Conservation (phyloP, 1,140 invertebrate genomes). For the Branchinecta lynchi region DNA sequence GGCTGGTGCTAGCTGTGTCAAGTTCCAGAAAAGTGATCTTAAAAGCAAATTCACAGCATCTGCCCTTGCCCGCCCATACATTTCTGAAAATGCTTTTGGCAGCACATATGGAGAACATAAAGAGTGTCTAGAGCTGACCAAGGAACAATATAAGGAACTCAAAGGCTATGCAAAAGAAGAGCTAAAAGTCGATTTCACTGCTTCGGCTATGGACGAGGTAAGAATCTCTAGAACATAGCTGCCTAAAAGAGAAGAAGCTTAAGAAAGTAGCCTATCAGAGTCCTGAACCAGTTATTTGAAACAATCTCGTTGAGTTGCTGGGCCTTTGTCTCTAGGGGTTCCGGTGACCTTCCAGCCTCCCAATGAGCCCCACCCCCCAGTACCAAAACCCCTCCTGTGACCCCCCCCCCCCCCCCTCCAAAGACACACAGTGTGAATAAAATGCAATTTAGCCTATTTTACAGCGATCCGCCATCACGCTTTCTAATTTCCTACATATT, state of each 20-base stretch:
- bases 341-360: too few relatives aligned
- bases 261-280: neutral
- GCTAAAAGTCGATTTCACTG: conserved; percentile 47
- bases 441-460: too few relatives aligned
- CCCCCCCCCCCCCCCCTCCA: too few relatives aligned
- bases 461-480: too few relatives aligned
- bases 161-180: conserved; percentile 43
- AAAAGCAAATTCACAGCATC: conserved; percentile 48
- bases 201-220: conserved; percentile 63
- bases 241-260: too few relatives aligned
- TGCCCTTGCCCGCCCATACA: conserved; percentile 44
- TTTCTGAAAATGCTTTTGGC: conserved; percentile 50
- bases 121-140: conserved; percentile 47
- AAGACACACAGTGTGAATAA: too few relatives aligned
- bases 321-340: too few relatives aligned
- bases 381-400: too few relatives aligned
- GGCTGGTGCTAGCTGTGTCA: conserved; percentile 59
- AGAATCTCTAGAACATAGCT: conserved; percentile 20
- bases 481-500: too few relatives aligned
- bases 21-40: conserved; percentile 61
- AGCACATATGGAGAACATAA: conserved; percentile 62
- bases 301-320: too few relatives aligned
- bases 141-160: conserved; percentile 45
- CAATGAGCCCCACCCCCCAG: too few relatives aligned
- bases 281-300: too few relatives aligned